Percentiles rank a stretch among this genome's conserved stretches.
Evolutionary conservation across 2,113 vertebrate species (phyloP).

Genomic region (Furnarius figulus): DNA sequence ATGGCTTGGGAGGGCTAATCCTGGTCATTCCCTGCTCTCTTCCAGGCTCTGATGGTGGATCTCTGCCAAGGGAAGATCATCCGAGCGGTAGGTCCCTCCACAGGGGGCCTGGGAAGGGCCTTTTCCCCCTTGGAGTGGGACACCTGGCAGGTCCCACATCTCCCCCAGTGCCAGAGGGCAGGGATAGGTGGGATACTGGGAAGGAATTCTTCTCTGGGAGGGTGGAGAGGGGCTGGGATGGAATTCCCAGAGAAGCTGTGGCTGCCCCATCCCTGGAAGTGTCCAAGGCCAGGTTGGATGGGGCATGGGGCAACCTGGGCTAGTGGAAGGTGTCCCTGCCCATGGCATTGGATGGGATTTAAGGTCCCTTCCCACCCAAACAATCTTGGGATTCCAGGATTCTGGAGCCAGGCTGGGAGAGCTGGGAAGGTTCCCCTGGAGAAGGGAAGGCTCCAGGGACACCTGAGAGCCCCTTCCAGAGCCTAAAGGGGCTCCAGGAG

Average conservation of each 20-base stretch:
- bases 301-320: background rate
- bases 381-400: too few relatives aligned
- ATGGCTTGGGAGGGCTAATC: background rate
- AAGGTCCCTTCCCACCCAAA: too few relatives aligned
- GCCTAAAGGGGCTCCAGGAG: too few relatives aligned
- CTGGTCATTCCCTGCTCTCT: background rate
- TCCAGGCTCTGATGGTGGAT: constrained; percentile 87
- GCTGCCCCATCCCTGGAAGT: background rate
- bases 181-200: background rate
- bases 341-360: background rate
- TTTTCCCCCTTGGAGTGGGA: background rate
- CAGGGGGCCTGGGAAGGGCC: background rate
- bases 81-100: constrained; percentile 72
- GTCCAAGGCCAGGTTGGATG: background rate
- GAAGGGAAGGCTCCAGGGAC: too few relatives aligned
- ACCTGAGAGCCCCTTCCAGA: too few relatives aligned
- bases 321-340: background rate
- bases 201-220: too few relatives aligned
- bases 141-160: background rate
- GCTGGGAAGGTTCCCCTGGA: too few relatives aligned
- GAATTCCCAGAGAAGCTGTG: too few relatives aligned
- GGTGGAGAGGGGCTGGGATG: too few relatives aligned
- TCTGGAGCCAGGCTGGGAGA: too few relatives aligned
- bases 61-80: constrained; percentile 84
- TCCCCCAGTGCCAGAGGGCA: background rate